Conservation (phyloP, 2,888 invertebrate genomes). For the Netelia fuscicornis region DNA sequence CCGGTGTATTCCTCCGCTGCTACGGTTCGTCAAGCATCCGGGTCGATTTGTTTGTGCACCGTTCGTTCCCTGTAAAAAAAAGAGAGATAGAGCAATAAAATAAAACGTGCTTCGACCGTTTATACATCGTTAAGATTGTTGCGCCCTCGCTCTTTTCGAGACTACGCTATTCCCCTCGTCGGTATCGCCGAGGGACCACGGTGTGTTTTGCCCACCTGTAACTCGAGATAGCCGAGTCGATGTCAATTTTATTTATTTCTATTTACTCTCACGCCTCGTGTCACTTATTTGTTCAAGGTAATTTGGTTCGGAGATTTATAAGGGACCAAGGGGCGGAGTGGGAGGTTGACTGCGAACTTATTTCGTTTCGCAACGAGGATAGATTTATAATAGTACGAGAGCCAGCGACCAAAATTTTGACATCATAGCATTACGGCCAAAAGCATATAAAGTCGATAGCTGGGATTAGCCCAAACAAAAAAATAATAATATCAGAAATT, state of each 20-base stretch:
- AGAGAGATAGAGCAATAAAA: background rate
- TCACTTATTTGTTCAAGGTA: background rate
- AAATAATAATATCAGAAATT: too few relatives aligned
- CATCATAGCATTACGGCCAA: too few relatives aligned
- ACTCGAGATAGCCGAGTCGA: background rate
- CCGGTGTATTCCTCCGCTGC: slow-evolving; percentile 14
- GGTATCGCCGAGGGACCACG: background rate
- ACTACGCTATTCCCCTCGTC: background rate
- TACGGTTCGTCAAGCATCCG: slow-evolving; percentile 53
- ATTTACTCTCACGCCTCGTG: background rate
- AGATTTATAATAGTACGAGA: too few relatives aligned
- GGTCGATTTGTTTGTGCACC: slow-evolving; percentile 49
- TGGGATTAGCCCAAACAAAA: too few relatives aligned
- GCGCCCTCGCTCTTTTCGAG: background rate
- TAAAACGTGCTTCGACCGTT: slow-evolving; percentile 15
- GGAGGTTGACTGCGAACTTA: too few relatives aligned
- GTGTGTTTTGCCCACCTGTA: background rate
- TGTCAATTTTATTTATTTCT: background rate
- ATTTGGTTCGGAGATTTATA: background rate
- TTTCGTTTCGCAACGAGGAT: too few relatives aligned
- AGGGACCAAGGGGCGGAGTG: too few relatives aligned
- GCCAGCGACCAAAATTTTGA: too few relatives aligned
- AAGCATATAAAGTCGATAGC: too few relatives aligned
- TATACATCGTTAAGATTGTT: slow-evolving; percentile 51
- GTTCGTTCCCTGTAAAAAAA: background rate